Conservation (phyloP, 2,113 vertebrate genomes). For the Pangasianodon gigas region DNA sequence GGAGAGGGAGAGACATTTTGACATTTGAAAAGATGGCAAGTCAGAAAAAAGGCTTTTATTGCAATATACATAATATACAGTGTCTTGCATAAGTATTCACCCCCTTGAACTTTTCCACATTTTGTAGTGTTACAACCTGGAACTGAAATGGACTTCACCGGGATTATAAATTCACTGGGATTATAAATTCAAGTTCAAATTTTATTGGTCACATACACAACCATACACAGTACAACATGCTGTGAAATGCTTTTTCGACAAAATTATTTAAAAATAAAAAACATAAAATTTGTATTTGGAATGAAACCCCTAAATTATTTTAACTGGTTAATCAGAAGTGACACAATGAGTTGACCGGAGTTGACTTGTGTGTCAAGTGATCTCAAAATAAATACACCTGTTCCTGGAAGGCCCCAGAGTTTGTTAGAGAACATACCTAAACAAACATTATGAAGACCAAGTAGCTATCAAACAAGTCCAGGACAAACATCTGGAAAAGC, state of each 20-base stretch:
- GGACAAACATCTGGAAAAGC: neutral
- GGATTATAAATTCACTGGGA: neutral
- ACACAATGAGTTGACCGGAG: neutral
- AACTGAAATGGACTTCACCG: neutral
- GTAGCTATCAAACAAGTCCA: neutral
- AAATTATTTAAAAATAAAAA: neutral
- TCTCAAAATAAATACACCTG: neutral
- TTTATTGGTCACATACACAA: too few relatives aligned
- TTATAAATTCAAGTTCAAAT: too few relatives aligned
- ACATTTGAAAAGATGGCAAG: slow-evolving; percentile 32
- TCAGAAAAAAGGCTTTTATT: neutral
- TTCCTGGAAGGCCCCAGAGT: neutral
- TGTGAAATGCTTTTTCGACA: too few relatives aligned
- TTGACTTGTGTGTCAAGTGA: neutral
- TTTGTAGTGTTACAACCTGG: neutral
- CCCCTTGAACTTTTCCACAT: neutral
- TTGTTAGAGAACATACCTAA: neutral
- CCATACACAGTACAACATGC: too few relatives aligned
- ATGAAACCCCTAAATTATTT: neutral
- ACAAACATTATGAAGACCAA: neutral
- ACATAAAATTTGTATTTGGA: too few relatives aligned
- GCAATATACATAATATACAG: neutral
- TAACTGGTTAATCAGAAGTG: neutral
- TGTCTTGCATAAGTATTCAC: neutral
- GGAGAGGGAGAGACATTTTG: slow-evolving; percentile 19